Evolutionary conservation across 2,888 invertebrate species (phyloP).

Genomic region (Mylabris sibirica): DNA sequence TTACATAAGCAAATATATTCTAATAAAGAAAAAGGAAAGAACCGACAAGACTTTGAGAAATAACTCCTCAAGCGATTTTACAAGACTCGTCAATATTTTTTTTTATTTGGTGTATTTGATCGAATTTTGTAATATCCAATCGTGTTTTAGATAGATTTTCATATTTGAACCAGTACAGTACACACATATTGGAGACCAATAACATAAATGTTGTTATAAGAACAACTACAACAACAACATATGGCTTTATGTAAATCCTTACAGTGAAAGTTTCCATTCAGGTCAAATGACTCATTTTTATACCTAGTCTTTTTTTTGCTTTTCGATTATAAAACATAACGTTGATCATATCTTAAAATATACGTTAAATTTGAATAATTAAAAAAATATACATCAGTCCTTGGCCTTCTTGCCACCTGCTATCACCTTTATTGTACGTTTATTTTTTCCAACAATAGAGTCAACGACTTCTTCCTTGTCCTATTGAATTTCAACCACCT

Average conservation of each 20-base stretch:
- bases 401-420: conserved; percentile 75
- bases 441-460: neutral
- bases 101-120: neutral
- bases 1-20: too few species aligned
- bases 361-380: neutral
- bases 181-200: conserved; percentile 25
- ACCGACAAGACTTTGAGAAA: too few species aligned
- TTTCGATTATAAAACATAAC: conserved; percentile 13
- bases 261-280: conserved; percentile 38
- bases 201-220: conserved; percentile 13
- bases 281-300: conserved; percentile 38
- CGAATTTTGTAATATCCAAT: neutral
- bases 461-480: neutral
- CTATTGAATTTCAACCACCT: conserved; percentile 28
- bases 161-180: neutral
- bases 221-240: conserved; percentile 16
- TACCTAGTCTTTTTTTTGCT: neutral
- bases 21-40: too few species aligned
- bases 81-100: neutral
- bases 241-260: conserved; percentile 20
- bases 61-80: too few species aligned
- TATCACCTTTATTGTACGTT: conserved; percentile 9
- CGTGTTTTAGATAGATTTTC: neutral
- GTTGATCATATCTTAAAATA: neutral
- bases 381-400: conserved; percentile 57